Conservation (phyloP, 2,113 vertebrate species). For the Bubo scandiacus region DNA sequence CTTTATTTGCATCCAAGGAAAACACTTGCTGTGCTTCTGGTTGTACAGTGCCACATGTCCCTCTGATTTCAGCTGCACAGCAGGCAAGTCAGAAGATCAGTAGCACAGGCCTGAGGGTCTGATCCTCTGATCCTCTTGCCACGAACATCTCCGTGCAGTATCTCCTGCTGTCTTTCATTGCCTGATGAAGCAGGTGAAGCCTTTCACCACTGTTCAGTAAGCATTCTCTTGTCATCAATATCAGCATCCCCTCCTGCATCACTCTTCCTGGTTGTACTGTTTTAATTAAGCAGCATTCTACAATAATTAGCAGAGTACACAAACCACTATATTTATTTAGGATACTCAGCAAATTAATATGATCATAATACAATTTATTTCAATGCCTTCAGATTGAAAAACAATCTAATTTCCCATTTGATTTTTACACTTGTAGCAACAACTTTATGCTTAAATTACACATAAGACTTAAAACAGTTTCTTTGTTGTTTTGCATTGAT, state of each 20-base stretch:
- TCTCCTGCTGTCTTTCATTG: neutral
- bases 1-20: neutral
- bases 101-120: neutral
- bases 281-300: neutral
- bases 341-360: neutral
- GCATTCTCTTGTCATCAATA: neutral
- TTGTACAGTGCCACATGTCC: neutral
- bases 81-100: neutral
- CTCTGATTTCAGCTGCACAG: neutral
- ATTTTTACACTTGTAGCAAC: neutral
- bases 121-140: neutral
- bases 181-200: neutral
- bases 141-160: accelerated
- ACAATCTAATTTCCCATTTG: neutral
- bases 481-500: neutral
- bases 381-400: neutral
- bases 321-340: neutral
- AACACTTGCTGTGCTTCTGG: neutral
- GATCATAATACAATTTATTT: neutral
- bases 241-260: neutral
- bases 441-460: neutral
- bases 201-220: neutral
- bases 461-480: neutral
- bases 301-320: no score
- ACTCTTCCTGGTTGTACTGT: accelerated